Base-by-base conservation (phyloP, 37 sponge, comb jelly and placozoan genomes). In the Halichondria panicea region DNA sequence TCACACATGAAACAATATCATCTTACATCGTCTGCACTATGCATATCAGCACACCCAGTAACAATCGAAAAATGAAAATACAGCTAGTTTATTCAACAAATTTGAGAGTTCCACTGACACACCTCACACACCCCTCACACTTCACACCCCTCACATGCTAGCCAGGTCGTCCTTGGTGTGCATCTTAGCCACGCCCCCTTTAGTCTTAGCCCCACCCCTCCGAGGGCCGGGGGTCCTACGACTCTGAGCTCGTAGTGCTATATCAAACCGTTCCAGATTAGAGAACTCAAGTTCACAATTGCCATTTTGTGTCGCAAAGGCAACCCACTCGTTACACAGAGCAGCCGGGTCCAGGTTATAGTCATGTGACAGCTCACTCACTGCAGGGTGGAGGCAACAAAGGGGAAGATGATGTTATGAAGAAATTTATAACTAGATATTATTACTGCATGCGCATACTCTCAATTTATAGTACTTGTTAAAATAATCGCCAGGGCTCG, bases 321-420 rank as follows among this genome's bases (percentile, higher is more conserved):
- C 81, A 25, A 68, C 63, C 81, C 81, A 80, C 25, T 71, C 53
- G 27, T 80, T 62, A 38, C 45, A 71, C 45, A 80, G 64, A n/a
- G n/a, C n/a, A n/a, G n/a, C n/a, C n/a, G n/a, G n/a, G n/a, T n/a
- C n/a, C n/a, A n/a, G n/a, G n/a, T n/a, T n/a, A n/a, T n/a, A n/a
- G n/a, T n/a, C n/a, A n/a, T n/a, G n/a, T n/a, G n/a, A n/a, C n/a
- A n/a, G n/a, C n/a, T n/a, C n/a, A n/a, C n/a, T n/a, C n/a, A n/a
- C n/a, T n/a, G n/a, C n/a, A n/a, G n/a, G n/a, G n/a, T n/a, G n/a
- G n/a, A n/a, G n/a, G n/a, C n/a, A n/a, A n/a, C n/a, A n/a, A n/a
- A n/a, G n/a, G n/a, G n/a, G n/a, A n/a, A n/a, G n/a, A n/a, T n/a
- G n/a, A n/a, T n/a, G n/a, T n/a, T n/a, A n/a, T n/a, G n/a, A n/a